Base-by-base conservation (phyloP, 1,140 invertebrate species). In the Bombus vancouverensis region DNA sequence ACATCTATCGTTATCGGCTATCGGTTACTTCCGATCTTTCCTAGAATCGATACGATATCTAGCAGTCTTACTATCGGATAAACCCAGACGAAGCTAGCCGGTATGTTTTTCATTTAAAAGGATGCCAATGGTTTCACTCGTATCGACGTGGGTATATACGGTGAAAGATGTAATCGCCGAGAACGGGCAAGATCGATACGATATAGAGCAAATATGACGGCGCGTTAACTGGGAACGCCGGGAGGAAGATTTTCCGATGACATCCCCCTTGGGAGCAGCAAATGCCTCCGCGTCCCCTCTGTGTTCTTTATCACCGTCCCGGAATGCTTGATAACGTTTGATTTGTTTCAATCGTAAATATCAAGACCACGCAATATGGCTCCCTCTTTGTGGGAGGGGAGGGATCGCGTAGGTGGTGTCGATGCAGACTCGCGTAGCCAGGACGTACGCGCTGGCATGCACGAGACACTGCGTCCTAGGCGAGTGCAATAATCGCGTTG, bases 301-400 rank as follows among this genome's bases (percentile, higher is more conserved):
- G 94, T 95, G 91, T 95, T 95, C 94, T 95, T 95, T 95, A 95
- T 95, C 94, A 89, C 87, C 92, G 85, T 84, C 89, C 85, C 87
- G 94, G 94, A 95, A 95, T 95, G 93, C 93, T 95, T 95, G 95
- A 95, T 95, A 95, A 95, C 91, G 87, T 95, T 95, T 95, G 94
- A 95, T 95, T 95, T 95, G 94, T 95, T 95, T 95, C 93, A 95
- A 94, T 95, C 95, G 92, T 95, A 95, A 95, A 95, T 95, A 95
- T 93, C 87, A 92, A 88, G 81, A 90, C 82, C 88, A 83, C 90
- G 92, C 92, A 94, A 94, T 94, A 94, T 94, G 91, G 89, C 57
- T 57, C 39, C 25, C 76, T 77, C n/a, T 32, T 74, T 47, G 53
- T 86, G 59, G 13, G 2, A 3, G 22, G 37, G 4, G 68, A 25